Base-by-base conservation (phyloP, 37 sponge, comb jelly and placozoan genomes). In the Tethya wilhelma region DNA sequence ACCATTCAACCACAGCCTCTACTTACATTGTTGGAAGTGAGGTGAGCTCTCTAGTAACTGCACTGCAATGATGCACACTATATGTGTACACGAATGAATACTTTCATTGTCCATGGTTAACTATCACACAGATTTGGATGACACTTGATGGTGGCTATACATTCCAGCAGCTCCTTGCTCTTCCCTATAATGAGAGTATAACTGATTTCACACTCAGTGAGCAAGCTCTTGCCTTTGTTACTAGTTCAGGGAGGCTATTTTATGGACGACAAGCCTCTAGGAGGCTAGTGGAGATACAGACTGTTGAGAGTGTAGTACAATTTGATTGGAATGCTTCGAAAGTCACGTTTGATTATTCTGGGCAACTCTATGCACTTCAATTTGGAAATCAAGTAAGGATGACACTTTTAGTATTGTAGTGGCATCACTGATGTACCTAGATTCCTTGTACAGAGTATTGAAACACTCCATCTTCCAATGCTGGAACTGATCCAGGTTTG, bases 61-160 rank as follows among this genome's bases (percentile, higher is more conserved):
- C 22, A 60, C 22, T 8, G 25, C 28, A 25, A 12, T 60, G 2
- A 64, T 33, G 34, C 4, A 33, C 34, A 4, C 66, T 9, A 4
- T 29, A 29, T 2, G 17, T 64, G 31, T 32, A 30, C 66, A 33
- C 36, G 25, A 25, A 60, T 60, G 22, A 30, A 4, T 30, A 20
- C 28, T 29, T 29, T 2, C n/a, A n/a, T n/a, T n/a, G n/a, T n/a
- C n/a, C n/a, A n/a, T n/a, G n/a, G n/a, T n/a, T n/a, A n/a, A n/a
- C n/a, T n/a, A n/a, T n/a, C n/a, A n/a, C n/a, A n/a, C 34, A 64
- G 66, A 32, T 64, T 20, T 64, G 66, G 66, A 64, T 29, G 7
- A 33, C 66, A 30, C 4, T 19, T 28, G 34, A 64, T 64, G 66
- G 66, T 3, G 66, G 66, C 4, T 34, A 4, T 19, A 64, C 66